Evolutionary conservation across 2,113 vertebrate genomes (phyloP).

Genomic region (Antechinus stuartii): DNA sequence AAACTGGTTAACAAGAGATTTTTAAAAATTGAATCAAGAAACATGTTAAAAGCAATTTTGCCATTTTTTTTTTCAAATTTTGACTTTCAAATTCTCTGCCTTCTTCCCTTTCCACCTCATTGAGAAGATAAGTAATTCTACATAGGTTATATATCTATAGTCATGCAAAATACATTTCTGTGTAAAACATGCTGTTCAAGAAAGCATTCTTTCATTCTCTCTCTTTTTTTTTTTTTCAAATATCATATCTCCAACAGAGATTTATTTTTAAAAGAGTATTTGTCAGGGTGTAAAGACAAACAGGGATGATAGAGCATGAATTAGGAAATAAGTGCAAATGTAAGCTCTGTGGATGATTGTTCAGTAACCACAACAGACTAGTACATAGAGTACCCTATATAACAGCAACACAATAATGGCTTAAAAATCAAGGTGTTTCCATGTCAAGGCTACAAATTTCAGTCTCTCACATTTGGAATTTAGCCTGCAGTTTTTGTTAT

Average conservation of each 20-base stretch:
- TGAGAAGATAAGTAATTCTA: neutral
- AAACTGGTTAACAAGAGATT: too few relatives aligned
- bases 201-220: neutral
- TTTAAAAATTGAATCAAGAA: too few relatives aligned
- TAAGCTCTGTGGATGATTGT: neutral
- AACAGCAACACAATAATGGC: neutral
- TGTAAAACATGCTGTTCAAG: neutral
- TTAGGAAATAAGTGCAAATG: neutral
- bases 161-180: neutral
- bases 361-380: neutral
- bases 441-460: neutral
- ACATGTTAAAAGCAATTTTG: neutral
- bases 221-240: neutral
- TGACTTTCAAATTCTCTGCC: neutral
- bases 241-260: neutral
- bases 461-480: neutral
- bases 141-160: neutral
- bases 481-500: neutral
- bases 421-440: neutral
- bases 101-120: neutral
- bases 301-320: rapidly evolving
- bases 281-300: neutral
- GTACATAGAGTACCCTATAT: neutral
- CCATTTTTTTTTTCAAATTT: neutral
- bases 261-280: neutral